Evolutionary conservation across 2,113 vertebrate genomes (phyloP).

Genomic region (Mus spicilegus): DNA sequence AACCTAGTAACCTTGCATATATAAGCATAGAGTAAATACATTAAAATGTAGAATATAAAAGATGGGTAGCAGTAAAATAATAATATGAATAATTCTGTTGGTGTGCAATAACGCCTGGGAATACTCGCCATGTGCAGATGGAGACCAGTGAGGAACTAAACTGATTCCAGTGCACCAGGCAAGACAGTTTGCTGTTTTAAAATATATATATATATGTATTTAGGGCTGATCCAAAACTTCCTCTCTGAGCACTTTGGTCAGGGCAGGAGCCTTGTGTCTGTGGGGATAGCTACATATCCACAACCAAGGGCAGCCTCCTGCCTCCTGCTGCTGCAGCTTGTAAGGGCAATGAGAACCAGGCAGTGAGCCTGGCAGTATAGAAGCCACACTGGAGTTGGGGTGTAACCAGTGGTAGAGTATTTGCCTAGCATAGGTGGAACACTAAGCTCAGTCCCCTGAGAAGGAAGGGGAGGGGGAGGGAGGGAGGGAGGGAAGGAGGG

Average conservation of each 20-base stretch:
- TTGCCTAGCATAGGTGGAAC: background rate
- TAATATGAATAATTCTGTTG: background rate
- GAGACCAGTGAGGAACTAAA: background rate
- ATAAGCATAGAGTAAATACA: background rate
- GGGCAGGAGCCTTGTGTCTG: background rate
- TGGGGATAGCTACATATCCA: background rate
- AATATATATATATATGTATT: no score
- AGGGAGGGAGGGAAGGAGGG: background rate
- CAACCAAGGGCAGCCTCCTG: background rate
- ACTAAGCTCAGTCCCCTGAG: background rate
- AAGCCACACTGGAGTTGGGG: background rate
- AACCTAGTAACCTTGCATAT: background rate
- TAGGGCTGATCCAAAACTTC: background rate
- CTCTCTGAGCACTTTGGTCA: background rate
- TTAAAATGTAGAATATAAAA: background rate
- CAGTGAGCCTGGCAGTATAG: background rate
- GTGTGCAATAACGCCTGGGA: background rate
- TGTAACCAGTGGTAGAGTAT: background rate
- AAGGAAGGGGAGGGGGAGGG: rapidly evolving
- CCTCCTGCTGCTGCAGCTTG: background rate
- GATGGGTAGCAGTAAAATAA: background rate
- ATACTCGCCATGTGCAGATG: background rate
- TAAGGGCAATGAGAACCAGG: background rate
- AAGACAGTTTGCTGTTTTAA: background rate
- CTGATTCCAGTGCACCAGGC: background rate